Percentiles rank a stretch among this genome's conserved stretches.
These are phyloP conservation scores for Nesoenas mayeri DNA, from an alignment of 2,113 vertebrate genomes.

Conservation along the genomic window DNA sequence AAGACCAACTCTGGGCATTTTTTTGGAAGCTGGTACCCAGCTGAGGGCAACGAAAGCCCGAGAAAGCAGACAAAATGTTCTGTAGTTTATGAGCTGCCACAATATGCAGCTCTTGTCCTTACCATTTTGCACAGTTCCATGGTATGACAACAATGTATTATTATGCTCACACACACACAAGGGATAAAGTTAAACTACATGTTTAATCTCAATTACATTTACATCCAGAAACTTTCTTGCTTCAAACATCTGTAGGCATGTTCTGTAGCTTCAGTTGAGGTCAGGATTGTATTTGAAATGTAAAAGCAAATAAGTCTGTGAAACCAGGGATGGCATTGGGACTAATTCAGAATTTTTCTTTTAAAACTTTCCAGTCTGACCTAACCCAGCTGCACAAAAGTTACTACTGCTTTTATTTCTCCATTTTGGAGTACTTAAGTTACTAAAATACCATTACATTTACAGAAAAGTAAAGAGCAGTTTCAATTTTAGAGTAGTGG, in stretches of 20 bases:
- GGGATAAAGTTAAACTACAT: not conserved
- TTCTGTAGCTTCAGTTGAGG: not conserved
- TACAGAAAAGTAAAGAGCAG: not conserved
- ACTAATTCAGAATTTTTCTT: not conserved
- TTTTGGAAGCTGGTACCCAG: not conserved
- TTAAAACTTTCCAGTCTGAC: not conserved
- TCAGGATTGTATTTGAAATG: not conserved
- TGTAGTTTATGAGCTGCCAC: not conserved
- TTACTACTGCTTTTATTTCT: not conserved
- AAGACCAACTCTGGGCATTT: not conserved
- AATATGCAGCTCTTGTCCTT: not conserved
- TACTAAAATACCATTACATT: not conserved
- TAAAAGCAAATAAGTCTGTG: not conserved
- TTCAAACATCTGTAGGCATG: not conserved
- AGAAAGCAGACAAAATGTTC: not conserved
- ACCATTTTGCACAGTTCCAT: not conserved
- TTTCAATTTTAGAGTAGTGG: not conserved
- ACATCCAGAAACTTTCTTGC: not conserved
- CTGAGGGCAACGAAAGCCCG: not conserved
- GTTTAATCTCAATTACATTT: not conserved
- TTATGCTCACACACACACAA: not conserved
- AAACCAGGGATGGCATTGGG: not conserved
- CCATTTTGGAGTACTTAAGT: not conserved
- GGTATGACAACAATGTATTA: not conserved
- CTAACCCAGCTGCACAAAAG: not conserved